These are phyloP conservation scores for Ceyx margarethae DNA, from an alignment of 2,113 vertebrate genomes.

Conservation along the genomic window DNA sequence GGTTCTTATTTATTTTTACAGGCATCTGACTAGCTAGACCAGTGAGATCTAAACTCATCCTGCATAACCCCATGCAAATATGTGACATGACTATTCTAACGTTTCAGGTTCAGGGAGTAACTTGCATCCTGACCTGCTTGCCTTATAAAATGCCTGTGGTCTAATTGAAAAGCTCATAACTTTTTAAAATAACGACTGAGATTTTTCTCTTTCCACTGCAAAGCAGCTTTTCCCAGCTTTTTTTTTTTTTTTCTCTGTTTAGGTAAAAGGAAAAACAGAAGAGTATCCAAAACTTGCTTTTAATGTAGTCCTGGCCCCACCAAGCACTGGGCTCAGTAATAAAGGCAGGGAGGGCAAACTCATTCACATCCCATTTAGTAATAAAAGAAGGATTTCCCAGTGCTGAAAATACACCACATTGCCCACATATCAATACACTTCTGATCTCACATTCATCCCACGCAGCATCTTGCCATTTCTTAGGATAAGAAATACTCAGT, in stretches of 20 bases:
- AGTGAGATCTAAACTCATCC: constrained; percentile 18
- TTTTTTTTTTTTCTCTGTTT: not conserved
- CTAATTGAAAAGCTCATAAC: constrained; percentile 30
- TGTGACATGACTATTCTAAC: not conserved
- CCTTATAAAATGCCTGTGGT: constrained; percentile 40
- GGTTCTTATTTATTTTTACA: constrained; percentile 41
- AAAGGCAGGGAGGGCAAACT: not conserved
- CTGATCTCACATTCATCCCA: not conserved
- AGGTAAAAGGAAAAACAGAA: not conserved
- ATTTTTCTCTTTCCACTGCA: constrained; percentile 26
- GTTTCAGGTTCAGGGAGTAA: constrained; percentile 15
- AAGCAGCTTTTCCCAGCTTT: not conserved
- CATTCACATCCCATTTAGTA: not conserved
- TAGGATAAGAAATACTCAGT: not conserved
- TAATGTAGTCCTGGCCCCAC: not conserved
- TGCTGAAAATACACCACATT: not conserved
- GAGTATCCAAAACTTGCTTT: not conserved
- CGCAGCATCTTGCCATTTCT: not conserved
- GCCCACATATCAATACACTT: fast-evolving
- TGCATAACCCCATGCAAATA: not conserved
- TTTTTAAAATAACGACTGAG: not conserved
- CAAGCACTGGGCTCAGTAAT: not conserved
- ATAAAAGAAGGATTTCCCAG: constrained; percentile 2
- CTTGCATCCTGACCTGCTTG: constrained; percentile 10
- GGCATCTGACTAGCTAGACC: not conserved